Percentiles rank a stretch among this genome's conserved stretches.
Evolutionary conservation across 2,797 vertebrate genomes (phyloP).

Genomic region (Periparus ater): DNA sequence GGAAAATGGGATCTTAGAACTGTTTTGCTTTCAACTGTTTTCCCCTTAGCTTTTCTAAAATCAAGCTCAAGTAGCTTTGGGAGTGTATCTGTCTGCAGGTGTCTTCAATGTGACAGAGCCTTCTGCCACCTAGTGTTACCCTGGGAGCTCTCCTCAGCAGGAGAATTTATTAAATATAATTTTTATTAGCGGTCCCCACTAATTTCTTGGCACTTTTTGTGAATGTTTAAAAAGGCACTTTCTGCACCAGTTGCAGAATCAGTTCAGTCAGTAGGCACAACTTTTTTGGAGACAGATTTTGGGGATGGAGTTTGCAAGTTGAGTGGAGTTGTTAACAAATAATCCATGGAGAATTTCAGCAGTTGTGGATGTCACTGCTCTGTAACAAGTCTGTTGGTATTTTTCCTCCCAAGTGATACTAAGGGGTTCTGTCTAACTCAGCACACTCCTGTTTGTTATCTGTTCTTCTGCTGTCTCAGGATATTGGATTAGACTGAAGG

Average conservation of each 20-base stretch:
- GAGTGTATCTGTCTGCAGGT: conserved; percentile 27
- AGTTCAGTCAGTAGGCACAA: not conserved
- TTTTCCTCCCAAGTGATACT: not conserved
- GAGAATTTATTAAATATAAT: not conserved
- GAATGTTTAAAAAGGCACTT: not conserved
- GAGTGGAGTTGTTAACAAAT: not conserved
- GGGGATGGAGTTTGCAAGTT: not conserved
- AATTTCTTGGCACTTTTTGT: not conserved
- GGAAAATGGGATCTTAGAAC: not conserved
- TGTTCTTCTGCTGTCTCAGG: conserved; percentile 18
- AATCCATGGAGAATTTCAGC: not conserved
- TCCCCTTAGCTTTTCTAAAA: not conserved
- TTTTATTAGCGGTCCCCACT: not conserved
- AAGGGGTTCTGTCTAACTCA: not conserved
- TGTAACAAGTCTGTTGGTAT: not conserved
- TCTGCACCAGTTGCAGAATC: not conserved
- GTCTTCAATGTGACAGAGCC: conserved; percentile 47
- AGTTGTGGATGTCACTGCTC: not conserved
- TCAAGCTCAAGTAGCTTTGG: not conserved
- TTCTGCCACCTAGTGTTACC: conserved; percentile 74
- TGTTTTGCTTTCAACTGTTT: not conserved
- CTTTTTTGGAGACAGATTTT: not conserved
- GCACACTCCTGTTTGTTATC: not conserved
- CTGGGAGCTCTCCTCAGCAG: conserved; percentile 25
- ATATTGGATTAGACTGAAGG: conserved; percentile 17